Base-by-base conservation (phyloP, 2,888 invertebrate species). In the Napeogenes inachia region DNA sequence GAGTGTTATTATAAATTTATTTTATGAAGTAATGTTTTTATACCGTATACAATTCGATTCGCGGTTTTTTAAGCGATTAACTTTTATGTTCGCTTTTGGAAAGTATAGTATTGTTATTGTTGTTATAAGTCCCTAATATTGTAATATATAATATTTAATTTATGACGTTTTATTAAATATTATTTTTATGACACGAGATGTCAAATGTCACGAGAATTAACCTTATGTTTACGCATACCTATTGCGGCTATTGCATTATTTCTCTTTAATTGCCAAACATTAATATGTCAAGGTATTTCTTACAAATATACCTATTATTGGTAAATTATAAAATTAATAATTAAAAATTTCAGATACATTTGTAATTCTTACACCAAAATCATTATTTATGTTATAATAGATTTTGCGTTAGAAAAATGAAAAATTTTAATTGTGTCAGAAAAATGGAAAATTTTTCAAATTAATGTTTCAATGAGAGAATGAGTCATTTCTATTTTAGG, bases 1-100 rank as follows among this genome's bases (percentile, higher is more conserved):
- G 47, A 64, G 66, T 62, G 3, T 45, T 66, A 30, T 38, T 45
- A n/a, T 35, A 42, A 32, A 42, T 13, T 59, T 38, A 12, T 57
- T 56, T 45, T 60, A 38, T 30, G 3, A 50, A 4, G 2, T 30
- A 30, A 30, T 30, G 10, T 8, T 13, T 47, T 6, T 50, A 30
- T 50, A 21, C 30, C 30, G 10, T 50, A n/a, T 2, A 50, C 50
- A 50, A 50, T 50, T 50, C 8, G 30, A 3, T 30, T 50, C 30
- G 30, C 50, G 50, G 4, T 21, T 50, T 50, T 50, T 30, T 30
- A 50, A 30, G 50, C 30, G 21, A 3, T 50, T 30, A 50, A 50
- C 6, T 50, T 50, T 50, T 30, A 50, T 50, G 10, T 12, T 21
- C 45, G 10, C 38, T 60, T 56, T 50, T 21, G 30, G 50, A 50